Base-by-base conservation (phyloP, 2,113 vertebrate species). In the Pangasianodon gigas region DNA sequence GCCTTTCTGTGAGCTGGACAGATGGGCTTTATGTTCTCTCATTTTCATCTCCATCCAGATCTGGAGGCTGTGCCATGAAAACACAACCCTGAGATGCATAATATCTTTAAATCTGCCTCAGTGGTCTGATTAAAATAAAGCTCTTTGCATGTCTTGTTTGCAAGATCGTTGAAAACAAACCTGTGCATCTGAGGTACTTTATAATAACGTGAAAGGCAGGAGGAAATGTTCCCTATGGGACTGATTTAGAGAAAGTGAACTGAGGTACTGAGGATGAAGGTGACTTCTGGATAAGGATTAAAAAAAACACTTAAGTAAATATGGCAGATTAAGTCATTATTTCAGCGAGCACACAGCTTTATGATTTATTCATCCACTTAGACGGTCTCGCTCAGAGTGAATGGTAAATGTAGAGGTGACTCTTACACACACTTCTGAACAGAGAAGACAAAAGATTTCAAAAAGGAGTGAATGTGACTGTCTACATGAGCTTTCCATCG, bases 261-360 rank as follows among this genome's bases (percentile, higher is more conserved):
- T 41, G 58, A 54, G 65, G 29, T 75, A 8, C 52, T 65, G 60
- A 69, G n/a, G 79, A 85, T 58, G 37, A 87, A 77, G 87, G 69
- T 88, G 84, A 44, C 37, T 41, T 65, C 85, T 87, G 80, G 80
- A 85, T 87, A 41, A 29, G 41, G 58, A 77, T 81, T 80, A 46
- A 46, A 77, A 77, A 6, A 32, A 14, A 21, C 10, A 46, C 60
- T 81, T 44, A 75, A 67, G 89, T 89, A 88, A 89, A 91, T 69
- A 69, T 62, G 51, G 84, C 88, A 89, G 83, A 88, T 91, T 85
- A 88, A 91, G 65, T 85, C 87, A 88, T 85, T 56, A 75, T 85
- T 62, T 89, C 58, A 58, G 44, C 58, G 82, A 83, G 37, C 79
- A 88, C 41, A 51, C 75, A 14, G 67, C 48, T 58, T 87, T 71